phyloP scores from a whole-genome alignment of 2,888 invertebrate species.

The Sesia apiformis region DNA sequence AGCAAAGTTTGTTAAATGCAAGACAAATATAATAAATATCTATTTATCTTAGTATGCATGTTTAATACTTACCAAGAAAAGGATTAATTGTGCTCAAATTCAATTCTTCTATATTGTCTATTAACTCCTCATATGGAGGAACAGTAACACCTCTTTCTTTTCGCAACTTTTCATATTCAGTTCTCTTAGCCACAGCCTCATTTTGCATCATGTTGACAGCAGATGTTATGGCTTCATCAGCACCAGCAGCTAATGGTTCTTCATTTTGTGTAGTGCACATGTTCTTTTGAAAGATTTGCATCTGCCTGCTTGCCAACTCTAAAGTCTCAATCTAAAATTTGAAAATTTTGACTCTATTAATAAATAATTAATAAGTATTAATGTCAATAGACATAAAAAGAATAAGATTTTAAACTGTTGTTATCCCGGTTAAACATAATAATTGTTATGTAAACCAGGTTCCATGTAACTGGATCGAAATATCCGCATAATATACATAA shows the following conservation, averaged over 20 bases:
- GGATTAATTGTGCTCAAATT: not conserved
- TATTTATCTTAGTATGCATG: not conserved
- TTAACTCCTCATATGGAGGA: not conserved
- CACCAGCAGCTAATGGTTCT: not conserved
- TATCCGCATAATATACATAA: too few relatives aligned
- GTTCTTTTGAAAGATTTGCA: not conserved
- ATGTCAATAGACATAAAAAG: too few relatives aligned
- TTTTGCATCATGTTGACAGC: not conserved
- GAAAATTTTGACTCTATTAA: too few relatives aligned
- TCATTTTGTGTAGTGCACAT: not conserved
- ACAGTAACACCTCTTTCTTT: not conserved
- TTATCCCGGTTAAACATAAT: too few relatives aligned
- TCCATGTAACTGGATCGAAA: too few relatives aligned
- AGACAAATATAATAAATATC: too few relatives aligned
- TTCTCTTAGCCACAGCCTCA: not conserved
- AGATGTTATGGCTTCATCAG: not conserved
- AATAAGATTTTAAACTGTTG: too few relatives aligned
- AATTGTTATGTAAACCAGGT: too few relatives aligned
- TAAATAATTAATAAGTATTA: too few relatives aligned
- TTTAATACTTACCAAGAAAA: not conserved
- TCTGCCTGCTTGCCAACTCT: not conserved
- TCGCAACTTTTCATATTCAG: not conserved
- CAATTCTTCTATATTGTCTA: not conserved
- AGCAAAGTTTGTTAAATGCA: too few relatives aligned
- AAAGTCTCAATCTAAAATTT: not conserved